Evolutionary conservation across 2,797 vertebrate genomes (phyloP).

Genomic region (Coccyzus lansbergi): DNA sequence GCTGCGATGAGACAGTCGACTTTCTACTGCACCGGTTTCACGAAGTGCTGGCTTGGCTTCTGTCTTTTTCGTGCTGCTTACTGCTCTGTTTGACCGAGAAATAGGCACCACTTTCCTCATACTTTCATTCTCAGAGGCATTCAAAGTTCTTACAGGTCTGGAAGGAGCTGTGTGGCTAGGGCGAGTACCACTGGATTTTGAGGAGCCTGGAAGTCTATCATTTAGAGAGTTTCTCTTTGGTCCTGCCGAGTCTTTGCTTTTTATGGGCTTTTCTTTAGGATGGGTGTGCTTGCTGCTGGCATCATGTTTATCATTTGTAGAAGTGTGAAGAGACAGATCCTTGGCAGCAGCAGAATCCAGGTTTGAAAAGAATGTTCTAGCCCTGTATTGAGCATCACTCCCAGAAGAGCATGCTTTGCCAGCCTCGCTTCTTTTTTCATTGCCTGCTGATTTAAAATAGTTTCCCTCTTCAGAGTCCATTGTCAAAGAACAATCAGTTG

Average conservation of each 20-base stretch:
- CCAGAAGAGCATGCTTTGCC: slow-evolving; percentile 32
- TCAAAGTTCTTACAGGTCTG: slow-evolving; percentile 82
- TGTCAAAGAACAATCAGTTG: slow-evolving; percentile 86
- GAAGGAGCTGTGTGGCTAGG: slow-evolving; percentile 34
- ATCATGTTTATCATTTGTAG: slow-evolving; percentile 43
- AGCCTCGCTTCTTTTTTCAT: slow-evolving; percentile 49
- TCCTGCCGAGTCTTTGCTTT: slow-evolving; percentile 67
- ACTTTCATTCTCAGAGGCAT: slow-evolving; percentile 85
- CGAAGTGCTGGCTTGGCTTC: slow-evolving; percentile 72
- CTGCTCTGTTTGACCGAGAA: slow-evolving; percentile 79
- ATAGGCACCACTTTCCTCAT: slow-evolving; percentile 95
- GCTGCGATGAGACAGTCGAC: slow-evolving; percentile 78
- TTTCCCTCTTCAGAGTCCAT: slow-evolving; percentile 87
- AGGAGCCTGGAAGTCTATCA: slow-evolving; percentile 62
- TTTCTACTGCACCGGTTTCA: slow-evolving; percentile 67
- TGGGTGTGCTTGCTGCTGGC: slow-evolving; percentile 2
- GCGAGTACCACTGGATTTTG: slow-evolving; percentile 58
- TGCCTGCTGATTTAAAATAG: slow-evolving; percentile 72
- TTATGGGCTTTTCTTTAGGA: slow-evolving; percentile 64
- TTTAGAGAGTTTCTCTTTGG: slow-evolving; percentile 74
- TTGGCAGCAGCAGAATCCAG: slow-evolving; percentile 75
- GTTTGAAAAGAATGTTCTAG: slow-evolving; percentile 77
- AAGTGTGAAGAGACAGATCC: slow-evolving; percentile 62
- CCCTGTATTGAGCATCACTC: slow-evolving; percentile 4
- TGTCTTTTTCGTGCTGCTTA: slow-evolving; percentile 70